Conservation (phyloP, 2,888 invertebrate genomes). For the Thereva unica region DNA sequence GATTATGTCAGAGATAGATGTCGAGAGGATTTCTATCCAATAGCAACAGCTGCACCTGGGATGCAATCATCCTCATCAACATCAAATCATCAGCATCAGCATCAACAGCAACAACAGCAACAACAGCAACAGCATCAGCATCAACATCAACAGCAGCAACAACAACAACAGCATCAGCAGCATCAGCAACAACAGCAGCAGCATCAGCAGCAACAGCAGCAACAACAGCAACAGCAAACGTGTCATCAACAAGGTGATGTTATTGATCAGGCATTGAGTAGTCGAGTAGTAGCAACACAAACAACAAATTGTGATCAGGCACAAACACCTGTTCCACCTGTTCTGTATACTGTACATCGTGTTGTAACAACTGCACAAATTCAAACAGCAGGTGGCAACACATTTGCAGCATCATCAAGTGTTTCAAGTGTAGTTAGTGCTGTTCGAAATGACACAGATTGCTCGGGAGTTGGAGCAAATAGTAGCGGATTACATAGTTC, state of each 20-base stretch:
- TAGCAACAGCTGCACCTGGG: slow-evolving; percentile 44
- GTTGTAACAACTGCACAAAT: slow-evolving; percentile 58
- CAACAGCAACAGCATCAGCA: slow-evolving; percentile 44
- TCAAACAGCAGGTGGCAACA: slow-evolving; percentile 54
- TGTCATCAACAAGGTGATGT: slow-evolving; percentile 46
- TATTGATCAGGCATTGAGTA: slow-evolving; percentile 49
- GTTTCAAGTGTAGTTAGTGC: slow-evolving; percentile 57
- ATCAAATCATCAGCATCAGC: slow-evolving; percentile 44
- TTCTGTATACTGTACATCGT: slow-evolving; percentile 57
- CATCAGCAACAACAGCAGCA: slow-evolving; percentile 39
- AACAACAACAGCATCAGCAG: slow-evolving; percentile 36
- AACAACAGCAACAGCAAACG: slow-evolving; percentile 38
- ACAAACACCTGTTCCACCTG: slow-evolving; percentile 45
- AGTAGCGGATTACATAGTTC: slow-evolving; percentile 49
- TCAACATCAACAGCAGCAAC: slow-evolving; percentile 37
- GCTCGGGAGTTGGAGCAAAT: slow-evolving; percentile 46
- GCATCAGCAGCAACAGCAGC: slow-evolving; percentile 31
- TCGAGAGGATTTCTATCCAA: slow-evolving; percentile 54
- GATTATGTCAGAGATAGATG: slow-evolving; percentile 52
- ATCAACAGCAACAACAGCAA: slow-evolving; percentile 45
- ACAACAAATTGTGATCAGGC: slow-evolving; percentile 47
- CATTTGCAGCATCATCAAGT: slow-evolving; percentile 56
- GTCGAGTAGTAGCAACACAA: slow-evolving; percentile 52
- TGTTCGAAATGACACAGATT: slow-evolving; percentile 49
- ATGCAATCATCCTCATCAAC: slow-evolving; percentile 45